A percentile compares a stretch with the other conserved stretches of the same genome.
phyloP scores from a whole-genome alignment of 1,140 invertebrate genomes.

The Halotydeus destructor region DNA sequence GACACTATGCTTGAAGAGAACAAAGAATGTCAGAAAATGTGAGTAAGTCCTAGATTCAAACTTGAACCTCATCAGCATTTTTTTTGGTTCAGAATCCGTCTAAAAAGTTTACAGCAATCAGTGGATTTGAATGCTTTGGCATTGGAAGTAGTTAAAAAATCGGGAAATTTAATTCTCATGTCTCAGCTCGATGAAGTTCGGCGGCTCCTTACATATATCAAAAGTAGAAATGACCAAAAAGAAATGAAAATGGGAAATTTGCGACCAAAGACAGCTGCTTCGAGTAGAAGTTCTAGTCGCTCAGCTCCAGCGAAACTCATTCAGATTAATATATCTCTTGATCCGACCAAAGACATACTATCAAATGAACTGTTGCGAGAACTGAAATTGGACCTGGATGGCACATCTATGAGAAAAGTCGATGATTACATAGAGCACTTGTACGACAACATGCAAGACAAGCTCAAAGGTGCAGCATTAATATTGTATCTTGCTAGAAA shows the following conservation, averaged over 20 bases:
- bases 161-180: slow-evolving; percentile 55
- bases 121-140: slow-evolving; percentile 58
- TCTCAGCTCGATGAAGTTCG: slow-evolving; percentile 64
- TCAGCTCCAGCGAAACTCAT: not conserved
- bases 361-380: slow-evolving; percentile 15
- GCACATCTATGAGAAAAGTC: too few relatives aligned
- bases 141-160: slow-evolving; percentile 67
- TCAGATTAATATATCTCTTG: too few relatives aligned
- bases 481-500: slow-evolving; percentile 74
- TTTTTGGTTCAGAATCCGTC: too few relatives aligned
- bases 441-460: slow-evolving; percentile 83
- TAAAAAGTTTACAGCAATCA: slow-evolving; percentile 55
- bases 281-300: slow-evolving; percentile 1
- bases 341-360: not conserved
- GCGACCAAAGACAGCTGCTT: slow-evolving; percentile 4
- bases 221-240: slow-evolving; percentile 38
- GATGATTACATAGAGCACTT: slow-evolving; percentile 87
- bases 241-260: slow-evolving; percentile 1
- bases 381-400: too few relatives aligned
- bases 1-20: slow-evolving; percentile 64
- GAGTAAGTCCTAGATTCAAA: too few relatives aligned
- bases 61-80: too few relatives aligned
- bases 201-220: slow-evolving; percentile 72
- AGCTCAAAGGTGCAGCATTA: slow-evolving; percentile 72
- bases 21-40: slow-evolving; percentile 41